Evolutionary conservation across 2,797 vertebrate species (phyloP).

Genomic region (Rhinoraja longicauda): DNA sequence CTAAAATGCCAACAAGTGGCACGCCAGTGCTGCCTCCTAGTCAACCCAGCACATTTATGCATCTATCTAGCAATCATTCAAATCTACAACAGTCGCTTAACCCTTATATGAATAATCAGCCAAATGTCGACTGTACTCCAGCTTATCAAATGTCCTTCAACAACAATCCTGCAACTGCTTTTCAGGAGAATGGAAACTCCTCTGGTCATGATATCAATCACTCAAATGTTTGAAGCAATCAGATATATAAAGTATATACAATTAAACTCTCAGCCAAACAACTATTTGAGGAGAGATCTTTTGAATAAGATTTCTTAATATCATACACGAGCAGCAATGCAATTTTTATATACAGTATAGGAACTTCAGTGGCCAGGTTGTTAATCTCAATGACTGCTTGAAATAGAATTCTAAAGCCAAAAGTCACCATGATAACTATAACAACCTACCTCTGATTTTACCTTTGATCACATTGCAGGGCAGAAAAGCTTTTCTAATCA

Average conservation of each 20-base stretch:
- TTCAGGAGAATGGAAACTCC: constrained; percentile 74
- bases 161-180: constrained; percentile 60
- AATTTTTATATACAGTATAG: background rate
- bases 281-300: constrained; percentile 16
- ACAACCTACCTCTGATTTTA: constrained; percentile 21
- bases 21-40: constrained; percentile 60
- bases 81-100: constrained; percentile 68
- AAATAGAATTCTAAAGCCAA: constrained; percentile 31
- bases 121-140: constrained; percentile 57
- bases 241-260: background rate
- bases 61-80: constrained; percentile 63
- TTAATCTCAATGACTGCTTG: constrained; percentile 32
- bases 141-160: constrained; percentile 61
- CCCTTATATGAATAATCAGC: constrained; percentile 64
- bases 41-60: constrained; percentile 66
- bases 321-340: background rate
- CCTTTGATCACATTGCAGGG: background rate
- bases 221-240: constrained; percentile 62
- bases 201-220: constrained; percentile 64
- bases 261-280: background rate
- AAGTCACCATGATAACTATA: constrained; percentile 28
- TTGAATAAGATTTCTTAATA: constrained; percentile 8
- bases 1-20: constrained; percentile 62
- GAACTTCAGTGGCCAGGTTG: constrained; percentile 21
- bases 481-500: background rate